Base-by-base conservation (phyloP, 2,888 invertebrate species). In the Lathronympha strigana region DNA sequence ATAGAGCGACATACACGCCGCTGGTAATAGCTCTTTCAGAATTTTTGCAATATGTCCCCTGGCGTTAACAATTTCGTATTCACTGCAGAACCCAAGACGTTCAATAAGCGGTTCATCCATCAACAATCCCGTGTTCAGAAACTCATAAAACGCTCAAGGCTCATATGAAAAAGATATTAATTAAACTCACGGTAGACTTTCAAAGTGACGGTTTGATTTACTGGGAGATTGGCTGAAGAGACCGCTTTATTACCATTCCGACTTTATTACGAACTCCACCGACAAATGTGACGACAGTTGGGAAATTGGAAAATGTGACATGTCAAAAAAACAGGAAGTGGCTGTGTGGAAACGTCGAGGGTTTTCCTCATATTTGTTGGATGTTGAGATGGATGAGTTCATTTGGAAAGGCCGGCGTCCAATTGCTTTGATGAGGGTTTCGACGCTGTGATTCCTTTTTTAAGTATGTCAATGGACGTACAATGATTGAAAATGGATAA, bases 251-350 rank as follows among this genome's bases (percentile, higher is more conserved):
- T 66, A 66, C 54, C 61, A 54, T 31, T 49, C 54, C 31, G 55
- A 69, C 64, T 67, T 63, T 69, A 68, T 69, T 67, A 67, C 61
- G 25, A 63, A 54, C 15, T 61, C 61, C 43, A 60, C 38, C 60
- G 67, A 61, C 67, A 68, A 67, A 63, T 72, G 72, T 73, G 73
- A 74, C 67, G 67, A 69, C 71, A 70, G 69, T 68, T 69, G 67
- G 73, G 73, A 79, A 80, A 81, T 80, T 81, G 76, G 75, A 76
- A 80, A 76, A 75, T 76, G 75, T 76, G 76, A 76, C 74, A 68
- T 61, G 74, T 72, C 73, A 75, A 80, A 78, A 67, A 75, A 73
- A 55, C 68, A 68, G 55, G 63, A 54, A 64, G 68, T 67, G 70
- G 69, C 63, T 57, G 61, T 66, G 66, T 67, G 69, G 67, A 68